Evolutionary conservation across 2,797 vertebrate genomes (phyloP), one percentile per base, ranked within the genome.

Genomic region (Jordanella pulchra): DNA sequence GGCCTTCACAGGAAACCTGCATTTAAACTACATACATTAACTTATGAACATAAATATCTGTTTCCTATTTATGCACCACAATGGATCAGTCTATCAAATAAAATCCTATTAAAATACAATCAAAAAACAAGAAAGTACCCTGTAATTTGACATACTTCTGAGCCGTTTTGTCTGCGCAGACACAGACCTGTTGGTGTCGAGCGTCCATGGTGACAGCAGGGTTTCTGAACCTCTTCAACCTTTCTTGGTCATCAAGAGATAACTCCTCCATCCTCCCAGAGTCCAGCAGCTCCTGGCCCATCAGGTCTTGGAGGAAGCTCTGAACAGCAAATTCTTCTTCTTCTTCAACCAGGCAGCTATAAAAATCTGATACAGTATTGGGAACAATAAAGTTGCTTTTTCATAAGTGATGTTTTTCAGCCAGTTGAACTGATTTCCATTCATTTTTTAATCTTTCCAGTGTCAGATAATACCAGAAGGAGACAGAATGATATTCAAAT

Each of bases 161-260:
- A 21, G n/a, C 12, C 7, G 13, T 12, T 42, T 5, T 3, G 0
- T 18, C 21, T 45, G 68, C 56, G 61, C 27, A 14, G 93, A 23
- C 90, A 87, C 92, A 93, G 55, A 98, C 97, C 96, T 96, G 96
- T 81, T 95, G 92, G 88, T 98, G 97, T 72, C 97, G 95, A 65
- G 96, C 92, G 84, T 98, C 96, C 96, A 99, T 99, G 80, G 93
- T 95, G 87, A 98, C 61, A 18, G 81, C 81, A 3, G 96, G 96
- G 91, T 97, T 91, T 85, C 77, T 89, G 71, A 90, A 80, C 84
- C 86, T 92, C 75, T 84, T 92, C 65, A 61, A 87, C 39, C 87
- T 92, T 76, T 90, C 89, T 56, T 92, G 86, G 32, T 88, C 83
- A 83, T 96, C 94, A 75, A 93, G 85, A 30, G 80, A 85, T 79